Conservation (phyloP, 2,113 vertebrate genomes). For the Hypanus sabinus region DNA sequence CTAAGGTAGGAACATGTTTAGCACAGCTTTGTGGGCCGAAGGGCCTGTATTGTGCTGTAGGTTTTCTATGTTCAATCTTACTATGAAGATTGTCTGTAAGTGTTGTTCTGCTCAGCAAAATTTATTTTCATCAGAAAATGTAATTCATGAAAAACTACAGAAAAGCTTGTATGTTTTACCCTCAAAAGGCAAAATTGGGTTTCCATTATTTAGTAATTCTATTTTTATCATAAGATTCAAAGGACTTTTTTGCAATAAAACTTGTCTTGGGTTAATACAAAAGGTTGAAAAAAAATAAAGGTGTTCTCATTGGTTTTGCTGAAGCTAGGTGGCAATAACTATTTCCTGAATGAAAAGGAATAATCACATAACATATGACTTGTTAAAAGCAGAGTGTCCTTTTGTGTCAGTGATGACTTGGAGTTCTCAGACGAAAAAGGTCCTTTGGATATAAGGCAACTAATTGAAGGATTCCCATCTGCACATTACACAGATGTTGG, state of each 20-base stretch:
- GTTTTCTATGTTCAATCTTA: background rate
- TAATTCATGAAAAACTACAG: background rate
- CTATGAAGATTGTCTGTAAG: background rate
- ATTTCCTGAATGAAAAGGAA: background rate
- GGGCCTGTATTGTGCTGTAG: no score
- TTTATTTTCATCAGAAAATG: background rate
- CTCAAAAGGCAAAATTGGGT: background rate
- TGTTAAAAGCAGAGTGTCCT: background rate
- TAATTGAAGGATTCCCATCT: background rate
- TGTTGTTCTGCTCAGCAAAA: background rate
- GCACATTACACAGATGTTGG: background rate
- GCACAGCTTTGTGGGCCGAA: no score
- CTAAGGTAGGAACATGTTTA: no score
- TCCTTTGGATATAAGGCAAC: background rate
- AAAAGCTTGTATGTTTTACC: background rate
- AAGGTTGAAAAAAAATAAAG: background rate
- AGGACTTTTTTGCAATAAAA: background rate
- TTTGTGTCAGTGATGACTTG: background rate
- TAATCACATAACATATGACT: background rate
- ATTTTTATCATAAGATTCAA: background rate
- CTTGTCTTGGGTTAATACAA: no score
- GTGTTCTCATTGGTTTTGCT: background rate
- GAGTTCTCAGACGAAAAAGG: background rate
- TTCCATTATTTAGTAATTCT: background rate
- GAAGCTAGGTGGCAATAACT: background rate